Base-by-base conservation (phyloP, 2,113 vertebrate species). In the Rhinopithecus roxellana region DNA sequence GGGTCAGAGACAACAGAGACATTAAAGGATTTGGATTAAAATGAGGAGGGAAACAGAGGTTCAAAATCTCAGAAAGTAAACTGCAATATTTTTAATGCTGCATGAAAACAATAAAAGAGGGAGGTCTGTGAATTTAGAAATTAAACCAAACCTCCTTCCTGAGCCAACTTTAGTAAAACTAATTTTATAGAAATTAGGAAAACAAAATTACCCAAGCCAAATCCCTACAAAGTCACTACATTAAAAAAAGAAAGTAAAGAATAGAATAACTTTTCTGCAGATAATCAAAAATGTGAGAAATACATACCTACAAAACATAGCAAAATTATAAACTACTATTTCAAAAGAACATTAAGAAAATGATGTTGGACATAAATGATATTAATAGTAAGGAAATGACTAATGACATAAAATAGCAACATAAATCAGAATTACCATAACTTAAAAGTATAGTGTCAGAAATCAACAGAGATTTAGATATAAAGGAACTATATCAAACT, bases 261-360 rank as follows among this genome's bases (percentile, higher is more conserved):
- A 3, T 22, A 95, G 27, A 96, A 85, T 75, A 87, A 77, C 25
- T 75, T 83, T 4, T 2, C 11, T 82, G 59, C 3, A 40, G 43
- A 83, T 74, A 90, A 80, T 50, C 55, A 86, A 61, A 95, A 12
- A 79, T 55, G 17, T 59, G 59, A 94, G 57, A 96, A 97, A 92
- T 77, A 30, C 2, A 83, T 57, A 3, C 3, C 23, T 25, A 92
- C 32, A 82, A 74, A 90, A 70, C 10, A 86, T 8, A 13, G 23
- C 23, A 38, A 96, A 90, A 70, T 5, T 67, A 30, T 59, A 64
- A n/a, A 3, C 14, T 86, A 10, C 18, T 70, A 78, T 89, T 90
- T 92, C 22, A 72, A 86, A 85, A 86, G n/a, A 72, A 67, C 5
- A 27, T 84, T 89, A 43, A 93, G 61, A 43, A 91, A 94, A 85